These are phyloP conservation scores for Hyperoplus lanceolatus DNA, from an alignment of 2,797 vertebrate species.

Conservation along the genomic window DNA sequence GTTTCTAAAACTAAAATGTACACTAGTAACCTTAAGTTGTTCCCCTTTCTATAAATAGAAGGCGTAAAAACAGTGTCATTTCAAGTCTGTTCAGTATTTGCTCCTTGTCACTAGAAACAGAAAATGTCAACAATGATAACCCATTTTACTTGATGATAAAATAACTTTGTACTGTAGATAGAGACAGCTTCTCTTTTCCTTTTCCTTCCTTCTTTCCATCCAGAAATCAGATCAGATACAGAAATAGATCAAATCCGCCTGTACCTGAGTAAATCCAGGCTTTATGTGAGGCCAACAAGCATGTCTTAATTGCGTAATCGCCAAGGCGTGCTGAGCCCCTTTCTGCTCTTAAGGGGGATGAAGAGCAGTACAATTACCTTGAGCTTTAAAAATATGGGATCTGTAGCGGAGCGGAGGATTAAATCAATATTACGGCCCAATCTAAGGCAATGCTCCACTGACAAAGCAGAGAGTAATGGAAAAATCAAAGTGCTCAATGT, in stretches of 20 bases:
- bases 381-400: constrained; percentile 67
- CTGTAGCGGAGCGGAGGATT: constrained; percentile 60
- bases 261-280: constrained; percentile 29
- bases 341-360: constrained; percentile 47
- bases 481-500: constrained; percentile 75
- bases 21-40: not conserved
- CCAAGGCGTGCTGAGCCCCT: constrained; percentile 15
- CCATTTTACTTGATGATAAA: constrained; percentile 30
- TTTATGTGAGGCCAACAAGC: constrained; percentile 23
- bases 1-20: constrained; percentile 20
- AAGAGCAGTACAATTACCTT: constrained; percentile 65
- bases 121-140: constrained; percentile 26
- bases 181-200: not conserved
- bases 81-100: constrained; percentile 3
- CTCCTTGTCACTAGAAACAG: constrained; percentile 3
- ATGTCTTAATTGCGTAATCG: constrained; percentile 46
- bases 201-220: not conserved
- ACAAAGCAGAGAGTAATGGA: constrained; percentile 77
- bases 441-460: constrained; percentile 67
- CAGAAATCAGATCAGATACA: not conserved
- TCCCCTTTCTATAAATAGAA: constrained; percentile 31
- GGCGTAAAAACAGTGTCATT: constrained; percentile 23
- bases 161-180: not conserved
- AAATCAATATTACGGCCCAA: constrained; percentile 74
- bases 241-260: constrained; percentile 33